phyloP scores from a whole-genome alignment of 2,888 invertebrate species.

The Andricus quercusramuli region DNA sequence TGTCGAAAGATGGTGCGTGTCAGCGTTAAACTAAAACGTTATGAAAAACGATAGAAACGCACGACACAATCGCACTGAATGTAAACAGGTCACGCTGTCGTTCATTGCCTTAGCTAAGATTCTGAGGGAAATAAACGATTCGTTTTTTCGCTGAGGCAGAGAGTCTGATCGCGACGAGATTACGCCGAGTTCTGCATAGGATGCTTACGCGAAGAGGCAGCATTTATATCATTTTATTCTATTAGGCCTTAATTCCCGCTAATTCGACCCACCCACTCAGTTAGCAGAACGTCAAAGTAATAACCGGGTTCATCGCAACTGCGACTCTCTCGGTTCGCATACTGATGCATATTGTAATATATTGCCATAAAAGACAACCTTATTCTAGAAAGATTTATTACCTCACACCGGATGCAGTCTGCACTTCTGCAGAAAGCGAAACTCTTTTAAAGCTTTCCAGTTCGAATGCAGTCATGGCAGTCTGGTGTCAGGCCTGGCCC shows the following conservation, averaged over 20 bases:
- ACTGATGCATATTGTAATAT: conserved; percentile 14
- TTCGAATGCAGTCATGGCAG: too few species aligned
- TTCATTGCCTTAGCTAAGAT: conserved; percentile 13
- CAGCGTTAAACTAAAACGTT: conserved; percentile 13
- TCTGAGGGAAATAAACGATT: background rate
- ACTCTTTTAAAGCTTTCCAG: too few species aligned
- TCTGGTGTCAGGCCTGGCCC: too few species aligned
- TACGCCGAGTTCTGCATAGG: background rate
- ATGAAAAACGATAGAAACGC: conserved; percentile 22
- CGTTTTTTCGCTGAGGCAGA: background rate
- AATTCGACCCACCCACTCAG: conserved; percentile 38
- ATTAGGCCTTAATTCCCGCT: conserved; percentile 34
- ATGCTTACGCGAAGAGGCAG: conserved; percentile 9
- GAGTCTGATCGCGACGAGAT: conserved; percentile 22
- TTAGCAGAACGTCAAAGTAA: conserved; percentile 25
- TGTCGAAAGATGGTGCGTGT: conserved; percentile 11
- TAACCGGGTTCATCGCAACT: conserved; percentile 32
- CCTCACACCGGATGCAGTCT: conserved; percentile 21
- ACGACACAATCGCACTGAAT: conserved; percentile 1
- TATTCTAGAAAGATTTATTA: conserved; percentile 29
- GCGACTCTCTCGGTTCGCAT: background rate
- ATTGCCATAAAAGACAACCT: conserved; percentile 22
- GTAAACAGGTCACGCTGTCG: conserved; percentile 30
- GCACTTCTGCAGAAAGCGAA: background rate
- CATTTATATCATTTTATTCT: conserved; percentile 38